Evolutionary conservation across 2,888 invertebrate genomes (phyloP).

Genomic region (Nezara viridula): DNA sequence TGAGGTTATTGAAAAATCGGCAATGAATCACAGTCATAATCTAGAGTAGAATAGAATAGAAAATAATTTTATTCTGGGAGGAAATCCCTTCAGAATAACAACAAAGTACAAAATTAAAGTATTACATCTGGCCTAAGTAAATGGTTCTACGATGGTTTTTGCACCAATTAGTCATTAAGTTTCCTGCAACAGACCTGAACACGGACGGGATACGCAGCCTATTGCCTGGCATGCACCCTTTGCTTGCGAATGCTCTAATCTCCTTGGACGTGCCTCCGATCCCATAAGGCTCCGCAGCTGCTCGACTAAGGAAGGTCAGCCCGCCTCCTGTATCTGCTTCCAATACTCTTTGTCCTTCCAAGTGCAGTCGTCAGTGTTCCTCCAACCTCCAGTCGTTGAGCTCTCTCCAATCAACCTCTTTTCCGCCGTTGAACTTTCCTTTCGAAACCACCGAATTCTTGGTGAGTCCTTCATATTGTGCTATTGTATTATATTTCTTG

Average conservation of each 20-base stretch:
- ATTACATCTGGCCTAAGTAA: too few species aligned
- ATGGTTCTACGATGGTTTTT: background rate
- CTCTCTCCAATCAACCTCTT: conserved; percentile 32
- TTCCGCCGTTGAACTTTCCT: background rate
- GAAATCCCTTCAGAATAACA: too few species aligned
- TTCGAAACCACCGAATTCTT: conserved; percentile 33
- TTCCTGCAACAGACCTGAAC: background rate
- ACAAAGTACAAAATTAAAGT: too few species aligned
- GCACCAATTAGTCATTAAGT: background rate
- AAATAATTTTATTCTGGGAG: too few species aligned
- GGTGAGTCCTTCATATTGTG: conserved; percentile 15
- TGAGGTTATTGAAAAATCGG: too few species aligned
- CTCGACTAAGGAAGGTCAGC: background rate
- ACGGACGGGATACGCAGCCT: background rate
- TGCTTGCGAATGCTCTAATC: background rate
- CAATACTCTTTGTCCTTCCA: background rate
- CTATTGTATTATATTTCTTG: background rate
- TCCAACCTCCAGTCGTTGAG: background rate
- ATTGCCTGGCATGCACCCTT: background rate
- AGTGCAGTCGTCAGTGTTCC: background rate
- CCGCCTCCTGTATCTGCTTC: background rate
- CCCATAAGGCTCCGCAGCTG: background rate
- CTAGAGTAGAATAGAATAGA: too few species aligned
- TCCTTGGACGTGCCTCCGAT: background rate
- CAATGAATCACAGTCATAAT: too few species aligned